Conservation (phyloP, 2,888 invertebrate species). For the Caenorhabditis becei region DNA sequence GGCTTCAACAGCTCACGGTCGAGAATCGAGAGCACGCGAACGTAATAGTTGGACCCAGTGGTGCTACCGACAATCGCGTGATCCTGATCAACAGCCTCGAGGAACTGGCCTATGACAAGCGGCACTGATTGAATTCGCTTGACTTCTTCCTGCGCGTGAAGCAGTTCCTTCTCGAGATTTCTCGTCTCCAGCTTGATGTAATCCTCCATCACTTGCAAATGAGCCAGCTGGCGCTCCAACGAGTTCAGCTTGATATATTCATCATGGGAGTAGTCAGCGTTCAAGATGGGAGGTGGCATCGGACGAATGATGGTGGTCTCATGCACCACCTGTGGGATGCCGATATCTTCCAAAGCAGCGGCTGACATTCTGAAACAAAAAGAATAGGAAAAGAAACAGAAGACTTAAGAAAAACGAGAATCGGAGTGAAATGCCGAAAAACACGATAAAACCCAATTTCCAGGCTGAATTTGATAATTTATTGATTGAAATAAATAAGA, state of each 20-base stretch:
- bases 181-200: constrained; percentile 99
- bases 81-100: constrained; percentile 99
- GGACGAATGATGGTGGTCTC: constrained; percentile 2
- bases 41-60: constrained; percentile 98
- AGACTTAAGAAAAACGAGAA: background rate
- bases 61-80: constrained; percentile 99
- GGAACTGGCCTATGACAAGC: constrained; percentile 97
- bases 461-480: background rate
- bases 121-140: constrained; percentile 99
- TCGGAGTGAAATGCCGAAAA: background rate
- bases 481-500: constrained; percentile 33
- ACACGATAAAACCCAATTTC: too few species aligned
- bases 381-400: background rate
- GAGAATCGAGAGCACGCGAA: constrained; percentile 96
- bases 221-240: constrained; percentile 95
- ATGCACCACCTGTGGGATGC: constrained; percentile 49
- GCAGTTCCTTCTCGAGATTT: constrained; percentile 97
- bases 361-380: constrained; percentile 48
- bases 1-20: constrained; percentile 97
- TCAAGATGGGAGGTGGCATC: background rate
- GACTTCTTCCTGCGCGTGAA: constrained; percentile 94
- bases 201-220: constrained; percentile 98
- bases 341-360: constrained; percentile 71
- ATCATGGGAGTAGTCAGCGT: constrained; percentile 28
- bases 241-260: constrained; percentile 41